Conservation (phyloP, 2,888 invertebrate genomes). For the Orchesella flavescens region DNA sequence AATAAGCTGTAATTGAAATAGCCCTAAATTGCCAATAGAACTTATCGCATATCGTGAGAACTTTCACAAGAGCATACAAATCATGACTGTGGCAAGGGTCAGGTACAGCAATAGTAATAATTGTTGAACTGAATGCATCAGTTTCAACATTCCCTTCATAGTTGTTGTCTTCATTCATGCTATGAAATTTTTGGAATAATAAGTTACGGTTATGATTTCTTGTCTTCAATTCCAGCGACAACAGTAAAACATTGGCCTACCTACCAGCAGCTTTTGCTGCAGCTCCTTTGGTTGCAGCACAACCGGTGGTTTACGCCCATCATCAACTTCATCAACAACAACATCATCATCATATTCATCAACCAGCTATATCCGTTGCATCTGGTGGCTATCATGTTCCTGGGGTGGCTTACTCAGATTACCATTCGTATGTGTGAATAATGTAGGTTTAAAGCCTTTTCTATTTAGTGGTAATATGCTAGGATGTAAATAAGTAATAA, state of each 20-base stretch:
- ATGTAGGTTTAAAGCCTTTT: too few relatives aligned
- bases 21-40: neutral
- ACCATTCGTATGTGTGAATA: constrained; percentile 13
- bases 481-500: too few relatives aligned
- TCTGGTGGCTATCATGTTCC: constrained; percentile 22
- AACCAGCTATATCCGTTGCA: constrained; percentile 9
- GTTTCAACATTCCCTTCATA: too few relatives aligned
- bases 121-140: too few relatives aligned
- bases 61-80: neutral
- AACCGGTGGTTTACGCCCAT: constrained; percentile 14
- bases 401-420: constrained; percentile 30
- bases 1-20: neutral
- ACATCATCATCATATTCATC: constrained; percentile 27
- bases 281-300: constrained; percentile 6
- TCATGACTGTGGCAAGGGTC: neutral
- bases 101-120: too few relatives aligned
- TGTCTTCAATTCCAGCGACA: constrained; percentile 64
- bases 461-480: too few relatives aligned
- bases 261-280: constrained; percentile 50
- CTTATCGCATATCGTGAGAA: constrained; percentile 6
- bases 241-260: constrained; percentile 66
- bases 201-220: too few relatives aligned
- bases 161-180: too few relatives aligned
- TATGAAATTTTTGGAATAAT: too few relatives aligned
- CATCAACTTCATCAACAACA: constrained; percentile 21